Evolutionary conservation across 2,888 invertebrate species (phyloP).

Genomic region (Sylvicola fuscatus): DNA sequence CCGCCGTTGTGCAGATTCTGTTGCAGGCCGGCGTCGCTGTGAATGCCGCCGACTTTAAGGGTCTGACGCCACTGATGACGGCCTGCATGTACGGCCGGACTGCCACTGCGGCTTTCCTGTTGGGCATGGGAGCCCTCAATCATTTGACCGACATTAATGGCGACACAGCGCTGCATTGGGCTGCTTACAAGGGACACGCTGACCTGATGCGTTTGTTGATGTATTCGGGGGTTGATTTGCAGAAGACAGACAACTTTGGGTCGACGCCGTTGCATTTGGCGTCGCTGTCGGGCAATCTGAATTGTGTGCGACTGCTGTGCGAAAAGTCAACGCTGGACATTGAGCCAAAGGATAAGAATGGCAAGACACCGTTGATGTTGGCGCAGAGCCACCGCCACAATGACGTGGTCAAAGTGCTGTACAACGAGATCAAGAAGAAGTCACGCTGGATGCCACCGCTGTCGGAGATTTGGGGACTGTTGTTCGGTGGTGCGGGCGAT

Average conservation of each 20-base stretch:
- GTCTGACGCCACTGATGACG: conserved; percentile 73
- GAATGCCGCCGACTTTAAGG: conserved; percentile 78
- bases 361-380: conserved; percentile 76
- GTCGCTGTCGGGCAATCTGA: conserved; percentile 70
- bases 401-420: conserved; percentile 62
- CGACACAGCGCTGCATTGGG: conserved; percentile 86
- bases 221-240: conserved; percentile 76
- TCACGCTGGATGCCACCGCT: conserved; percentile 75
- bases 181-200: conserved; percentile 80
- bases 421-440: conserved; percentile 59
- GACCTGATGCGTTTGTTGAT: conserved; percentile 72
- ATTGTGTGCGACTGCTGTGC: conserved; percentile 69
- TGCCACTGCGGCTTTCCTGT: conserved; percentile 71
- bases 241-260: conserved; percentile 80
- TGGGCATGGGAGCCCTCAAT: conserved; percentile 76
- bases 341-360: conserved; percentile 75
- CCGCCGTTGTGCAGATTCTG: conserved; percentile 64
- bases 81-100: conserved; percentile 87
- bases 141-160: conserved; percentile 80
- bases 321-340: conserved; percentile 81
- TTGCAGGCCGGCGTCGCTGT: conserved; percentile 69
- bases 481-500: conserved; percentile 81
- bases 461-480: conserved; percentile 70
- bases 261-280: conserved; percentile 82
- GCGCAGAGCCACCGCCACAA: conserved; percentile 75